Evolutionary conservation across 2,113 vertebrate species (phyloP), one percentile per base, ranked within the genome.

Genomic region (Galbula dea): DNA sequence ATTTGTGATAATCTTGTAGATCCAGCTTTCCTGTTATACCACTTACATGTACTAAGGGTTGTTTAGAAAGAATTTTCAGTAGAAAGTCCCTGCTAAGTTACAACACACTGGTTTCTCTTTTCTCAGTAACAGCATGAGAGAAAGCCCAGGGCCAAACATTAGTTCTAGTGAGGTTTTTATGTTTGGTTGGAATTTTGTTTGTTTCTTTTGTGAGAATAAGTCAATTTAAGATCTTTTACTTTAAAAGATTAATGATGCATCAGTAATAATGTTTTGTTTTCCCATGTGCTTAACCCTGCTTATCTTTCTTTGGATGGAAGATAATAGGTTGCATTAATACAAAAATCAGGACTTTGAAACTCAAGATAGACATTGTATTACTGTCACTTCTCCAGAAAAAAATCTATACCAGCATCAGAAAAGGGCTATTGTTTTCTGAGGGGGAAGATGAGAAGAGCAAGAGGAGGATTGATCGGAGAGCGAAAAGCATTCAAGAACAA

Each of bases 401-500:
- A 96, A 93, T 69, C 87, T 78, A 68, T 75, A 65, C 51, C 3
- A 83, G 63, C 78, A 59, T 65, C 48, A 83, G 90, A 89, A 95
- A 91, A 89, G 39, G 66, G 55, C 34, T 72, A 58, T 43, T 95
- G 84, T 88, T 95, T 94, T 77, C 76, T 69, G 55, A 92, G 73
- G 46, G 46, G 58, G 55, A 73, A 91, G 46, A 85, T 18, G 12
- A 92, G 78, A 89, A 93, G 89, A 89, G 86, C 58, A 77, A 91
- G 83, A 80, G 65, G 16, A 87, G 23, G 55, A 89, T 0, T 67
- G 67, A 80, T 76, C 59, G 66, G 88, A 73, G 2, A 29, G 46
- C 77, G 93, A 79, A 92, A 84, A 84, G 82, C 63, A 81, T 54
- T 69, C 45, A 83, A 66, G 79, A 66, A 88, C 29, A 80, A 86